Base-by-base conservation (phyloP, 1,140 invertebrate species). In the Cydia amplana region DNA sequence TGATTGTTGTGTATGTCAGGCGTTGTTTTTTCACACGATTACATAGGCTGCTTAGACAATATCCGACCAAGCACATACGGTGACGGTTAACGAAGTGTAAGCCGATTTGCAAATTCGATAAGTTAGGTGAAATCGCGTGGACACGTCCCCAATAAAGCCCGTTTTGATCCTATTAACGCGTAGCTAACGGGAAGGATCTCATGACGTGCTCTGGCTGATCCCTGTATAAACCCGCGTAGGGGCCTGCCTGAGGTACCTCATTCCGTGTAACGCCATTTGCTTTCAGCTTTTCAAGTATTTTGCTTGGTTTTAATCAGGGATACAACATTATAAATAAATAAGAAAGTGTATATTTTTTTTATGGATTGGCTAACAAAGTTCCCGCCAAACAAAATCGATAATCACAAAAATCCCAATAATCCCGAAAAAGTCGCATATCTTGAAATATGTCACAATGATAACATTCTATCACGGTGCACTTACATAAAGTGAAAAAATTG, bases 61-160 rank as follows among this genome's bases (percentile, higher is more conserved):
- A 75, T 49, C 67, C 67, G 79, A 67, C 18, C 75, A 46, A 78
- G 81, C 79, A 77, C 75, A 83, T 81, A 85, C 74, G 83, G 83
- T 85, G 64, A 88, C 84, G 83, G 85, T 82, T 89, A 92, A 92
- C 87, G 88, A 91, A 87, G 85, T 87, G 88, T 90, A 91, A 92
- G 87, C 89, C 85, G 88, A 86, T 92, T 91, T 91, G 89, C 86
- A 90, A 92, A 91, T 91, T 91, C 89, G 88, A 89, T 89, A 92
- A 92, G 88, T 91, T 91, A 89, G 88, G 88, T 87, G 89, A 91
- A 91, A 91, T 89, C 87, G 89, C 87, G 85, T 88, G 89, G 89
- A 92, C 86, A 86, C 80, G 83, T 86, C 89, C 88, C 91, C 85
- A 88, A 90, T 90, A 91, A 89, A 91, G 85, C 89, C 87, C 85